phyloP scores from a whole-genome alignment of 2,797 vertebrate genomes.

The Tolypeutes matacus region DNA sequence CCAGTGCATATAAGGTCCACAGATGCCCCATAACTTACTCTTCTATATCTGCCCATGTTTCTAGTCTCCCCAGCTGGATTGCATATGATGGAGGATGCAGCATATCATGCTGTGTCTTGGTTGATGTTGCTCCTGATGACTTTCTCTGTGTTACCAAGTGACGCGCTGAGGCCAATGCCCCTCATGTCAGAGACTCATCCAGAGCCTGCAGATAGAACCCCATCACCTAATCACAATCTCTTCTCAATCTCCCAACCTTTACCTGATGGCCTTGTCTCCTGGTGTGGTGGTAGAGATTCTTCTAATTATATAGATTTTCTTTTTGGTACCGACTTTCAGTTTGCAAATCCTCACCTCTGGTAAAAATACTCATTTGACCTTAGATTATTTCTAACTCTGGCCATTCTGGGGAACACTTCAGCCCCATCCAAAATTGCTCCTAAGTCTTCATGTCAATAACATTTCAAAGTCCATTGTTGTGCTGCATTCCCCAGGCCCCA shows the following conservation, averaged over 20 bases:
- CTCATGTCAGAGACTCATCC: not conserved
- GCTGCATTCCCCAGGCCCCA: not conserved
- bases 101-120: not conserved
- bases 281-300: not conserved
- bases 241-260: not conserved
- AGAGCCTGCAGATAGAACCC: not conserved
- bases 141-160: not conserved
- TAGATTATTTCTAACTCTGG: conserved; percentile 40
- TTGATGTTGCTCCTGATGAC: not conserved
- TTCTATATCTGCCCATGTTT: not conserved
- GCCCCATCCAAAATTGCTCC: not conserved
- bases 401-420: not conserved
- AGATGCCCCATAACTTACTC: not conserved
- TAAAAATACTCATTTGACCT: conserved; percentile 61
- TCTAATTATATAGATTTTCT: conserved; percentile 41
- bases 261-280: not conserved
- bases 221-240: not conserved
- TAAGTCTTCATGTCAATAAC: not conserved
- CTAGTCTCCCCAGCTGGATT: not conserved
- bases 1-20: not conserved
- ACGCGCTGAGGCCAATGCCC: accelerated
- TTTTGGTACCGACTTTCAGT: conserved; percentile 28
- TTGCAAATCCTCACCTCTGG: not conserved
- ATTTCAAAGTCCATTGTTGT: not conserved
- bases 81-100: not conserved